Percentiles rank a stretch among this genome's conserved stretches.
Conservation (phyloP, 2,797 vertebrate genomes). For the Gephyroberyx darwinii region DNA sequence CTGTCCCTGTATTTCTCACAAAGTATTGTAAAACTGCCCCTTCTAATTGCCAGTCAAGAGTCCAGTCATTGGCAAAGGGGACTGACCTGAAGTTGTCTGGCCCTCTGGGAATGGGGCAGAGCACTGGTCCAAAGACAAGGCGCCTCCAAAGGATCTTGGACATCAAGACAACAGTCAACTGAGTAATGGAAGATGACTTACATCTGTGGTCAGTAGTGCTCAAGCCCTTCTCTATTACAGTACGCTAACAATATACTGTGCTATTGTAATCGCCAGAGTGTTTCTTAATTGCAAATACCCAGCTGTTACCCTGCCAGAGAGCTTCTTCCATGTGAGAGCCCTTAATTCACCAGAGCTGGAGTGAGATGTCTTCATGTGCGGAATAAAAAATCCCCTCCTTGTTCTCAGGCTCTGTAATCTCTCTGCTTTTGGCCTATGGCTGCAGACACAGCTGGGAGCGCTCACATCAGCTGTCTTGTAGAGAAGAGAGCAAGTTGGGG, state of each 20-base stretch:
- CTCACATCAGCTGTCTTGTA: constrained; percentile 73
- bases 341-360: constrained; percentile 47
- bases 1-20: not conserved
- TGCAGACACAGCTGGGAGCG: constrained; percentile 78
- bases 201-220: not conserved
- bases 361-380: constrained; percentile 65
- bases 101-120: not conserved
- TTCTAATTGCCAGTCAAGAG: not conserved
- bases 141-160: too few relatives aligned
- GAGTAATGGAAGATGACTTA: not conserved
- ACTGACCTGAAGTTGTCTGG: constrained; percentile 19
- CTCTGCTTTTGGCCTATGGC: constrained; percentile 64
- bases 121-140: not conserved
- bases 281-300: constrained; percentile 16
- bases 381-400: constrained; percentile 62
- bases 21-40: too few relatives aligned
- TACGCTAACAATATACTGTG: not conserved
- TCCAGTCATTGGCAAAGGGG: not conserved
- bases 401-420: constrained; percentile 77
- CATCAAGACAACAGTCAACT: constrained; percentile 2
- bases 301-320: constrained; percentile 39
- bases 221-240: too few relatives aligned
- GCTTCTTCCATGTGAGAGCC: constrained; percentile 31
- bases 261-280: constrained; percentile 1
- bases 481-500: constrained; percentile 63